Evolutionary conservation across 1,140 invertebrate species (phyloP).

Genomic region (Zaprionus kolodkinae): DNA sequence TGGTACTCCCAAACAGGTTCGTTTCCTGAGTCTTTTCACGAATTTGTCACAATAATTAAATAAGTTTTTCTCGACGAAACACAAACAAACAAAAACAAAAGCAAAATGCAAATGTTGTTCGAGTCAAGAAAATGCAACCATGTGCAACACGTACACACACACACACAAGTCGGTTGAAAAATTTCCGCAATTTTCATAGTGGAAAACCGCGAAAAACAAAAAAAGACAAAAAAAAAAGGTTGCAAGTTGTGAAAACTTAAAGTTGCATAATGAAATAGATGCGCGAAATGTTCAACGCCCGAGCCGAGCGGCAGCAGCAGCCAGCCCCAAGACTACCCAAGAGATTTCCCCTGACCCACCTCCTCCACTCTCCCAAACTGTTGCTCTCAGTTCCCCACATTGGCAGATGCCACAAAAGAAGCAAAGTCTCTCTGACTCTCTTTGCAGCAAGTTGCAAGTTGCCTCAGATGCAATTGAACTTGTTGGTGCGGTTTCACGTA

Average conservation of each 20-base stretch:
- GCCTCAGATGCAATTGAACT: slow-evolving; percentile 69
- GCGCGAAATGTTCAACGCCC: slow-evolving; percentile 77
- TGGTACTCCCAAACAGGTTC: slow-evolving; percentile 47
- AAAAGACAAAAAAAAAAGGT: slow-evolving; percentile 12
- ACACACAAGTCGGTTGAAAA: slow-evolving; percentile 21
- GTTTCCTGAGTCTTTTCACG: slow-evolving; percentile 76
- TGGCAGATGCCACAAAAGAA: slow-evolving; percentile 70
- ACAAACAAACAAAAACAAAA: slow-evolving; percentile 34
- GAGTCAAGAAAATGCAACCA: slow-evolving; percentile 65
- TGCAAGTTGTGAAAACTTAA: slow-evolving; percentile 61
- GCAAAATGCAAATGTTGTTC: slow-evolving; percentile 71
- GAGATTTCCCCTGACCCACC: no score
- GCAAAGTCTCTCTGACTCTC: slow-evolving; percentile 59
- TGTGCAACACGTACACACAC: slow-evolving; percentile 52
- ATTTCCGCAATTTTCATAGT: slow-evolving; percentile 74
- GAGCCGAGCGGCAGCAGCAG: slow-evolving; percentile 8
- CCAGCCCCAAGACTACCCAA: not conserved
- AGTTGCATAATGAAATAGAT: slow-evolving; percentile 81
- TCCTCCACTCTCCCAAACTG: no score
- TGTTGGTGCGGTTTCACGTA: slow-evolving; percentile 43
- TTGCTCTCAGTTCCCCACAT: not conserved
- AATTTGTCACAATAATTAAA: slow-evolving; percentile 72
- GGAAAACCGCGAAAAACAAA: slow-evolving; percentile 55
- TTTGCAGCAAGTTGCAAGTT: slow-evolving; percentile 9
- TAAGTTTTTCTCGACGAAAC: slow-evolving; percentile 54